phyloP scores from a whole-genome alignment of 2,888 invertebrate genomes.

The Ctena decussata region DNA sequence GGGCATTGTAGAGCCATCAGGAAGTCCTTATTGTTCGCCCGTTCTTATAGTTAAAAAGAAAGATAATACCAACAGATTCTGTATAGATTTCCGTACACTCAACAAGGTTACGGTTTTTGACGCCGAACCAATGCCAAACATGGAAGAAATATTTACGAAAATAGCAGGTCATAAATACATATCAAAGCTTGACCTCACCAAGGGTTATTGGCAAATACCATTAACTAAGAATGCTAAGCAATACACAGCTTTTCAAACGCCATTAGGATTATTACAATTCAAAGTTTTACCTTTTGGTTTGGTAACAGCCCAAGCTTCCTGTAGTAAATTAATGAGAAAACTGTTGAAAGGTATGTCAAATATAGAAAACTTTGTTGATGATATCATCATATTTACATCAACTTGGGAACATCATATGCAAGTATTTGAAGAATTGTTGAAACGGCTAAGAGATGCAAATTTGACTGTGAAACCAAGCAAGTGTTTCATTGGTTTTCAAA shows the following conservation, averaged over 20 bases:
- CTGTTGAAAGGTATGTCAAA: slow-evolving; percentile 33
- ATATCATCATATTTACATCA: slow-evolving; percentile 45
- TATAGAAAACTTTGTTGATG: slow-evolving; percentile 59
- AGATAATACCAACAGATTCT: slow-evolving; percentile 58
- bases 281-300: slow-evolving; percentile 15
- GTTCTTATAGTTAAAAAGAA: slow-evolving; percentile 63
- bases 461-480: slow-evolving; percentile 59
- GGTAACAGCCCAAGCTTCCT: slow-evolving; percentile 44
- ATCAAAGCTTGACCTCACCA: slow-evolving; percentile 45
- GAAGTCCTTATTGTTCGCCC: slow-evolving; percentile 9
- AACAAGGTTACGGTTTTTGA: slow-evolving; percentile 67
- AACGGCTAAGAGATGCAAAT: slow-evolving; percentile 31
- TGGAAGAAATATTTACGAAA: slow-evolving; percentile 64
- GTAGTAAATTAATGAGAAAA: slow-evolving; percentile 52
- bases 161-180: slow-evolving; percentile 53
- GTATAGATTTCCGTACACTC: slow-evolving; percentile 63
- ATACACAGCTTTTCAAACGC: slow-evolving; percentile 14
- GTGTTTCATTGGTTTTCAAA: slow-evolving; percentile 18
- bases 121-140: slow-evolving; percentile 66
- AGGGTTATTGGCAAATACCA: slow-evolving; percentile 37
- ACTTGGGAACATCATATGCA: slow-evolving; percentile 52
- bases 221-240: neutral
- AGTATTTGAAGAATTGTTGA: slow-evolving; percentile 37
- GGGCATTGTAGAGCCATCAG: slow-evolving; percentile 26
- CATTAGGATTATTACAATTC: slow-evolving; percentile 18